Evolutionary conservation across 2,888 invertebrate genomes (phyloP).

Genomic region (Drosophila gaucha): DNA sequence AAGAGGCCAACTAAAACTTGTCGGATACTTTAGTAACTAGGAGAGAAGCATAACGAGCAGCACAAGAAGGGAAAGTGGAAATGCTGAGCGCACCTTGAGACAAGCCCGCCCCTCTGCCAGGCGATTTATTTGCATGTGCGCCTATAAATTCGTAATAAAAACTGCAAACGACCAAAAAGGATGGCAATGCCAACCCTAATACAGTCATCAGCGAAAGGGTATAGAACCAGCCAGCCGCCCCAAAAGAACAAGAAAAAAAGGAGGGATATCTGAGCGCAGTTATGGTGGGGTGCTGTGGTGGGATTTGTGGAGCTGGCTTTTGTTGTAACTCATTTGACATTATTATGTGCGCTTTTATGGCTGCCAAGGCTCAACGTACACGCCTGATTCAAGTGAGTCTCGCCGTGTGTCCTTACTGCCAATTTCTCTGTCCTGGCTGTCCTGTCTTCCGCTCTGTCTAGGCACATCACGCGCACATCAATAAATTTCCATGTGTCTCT

Average conservation of each 20-base stretch:
- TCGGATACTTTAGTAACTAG: constrained; percentile 20
- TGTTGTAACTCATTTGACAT: constrained; percentile 80
- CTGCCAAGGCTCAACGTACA: constrained; percentile 68
- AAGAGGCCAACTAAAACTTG: constrained; percentile 41
- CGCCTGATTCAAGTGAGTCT: constrained; percentile 38
- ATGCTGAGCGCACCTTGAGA: constrained; percentile 52
- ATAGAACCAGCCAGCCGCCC: constrained; percentile 21
- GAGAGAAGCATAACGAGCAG: not conserved
- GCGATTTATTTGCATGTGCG: constrained; percentile 81
- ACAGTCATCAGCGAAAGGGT: constrained; percentile 76
- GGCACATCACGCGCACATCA: constrained; percentile 71
- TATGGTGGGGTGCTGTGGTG: constrained; percentile 7
- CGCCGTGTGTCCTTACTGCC: constrained; percentile 35
- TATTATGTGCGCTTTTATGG: constrained; percentile 81
- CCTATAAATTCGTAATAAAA: constrained; percentile 83
- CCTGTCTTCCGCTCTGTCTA: constrained; percentile 50
- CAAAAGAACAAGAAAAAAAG: constrained; percentile 1
- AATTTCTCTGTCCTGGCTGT: constrained; percentile 37
- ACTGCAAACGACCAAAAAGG: constrained; percentile 75
- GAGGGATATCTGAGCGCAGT: not conserved
- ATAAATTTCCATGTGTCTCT: constrained; percentile 70
- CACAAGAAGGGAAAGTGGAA: constrained; percentile 9
- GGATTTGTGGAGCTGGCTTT: constrained; percentile 56
- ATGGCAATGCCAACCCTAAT: constrained; percentile 65
- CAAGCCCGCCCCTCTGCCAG: constrained; percentile 18